Conservation (phyloP, 2,888 invertebrate species). For the Liodrosophila aerea region DNA sequence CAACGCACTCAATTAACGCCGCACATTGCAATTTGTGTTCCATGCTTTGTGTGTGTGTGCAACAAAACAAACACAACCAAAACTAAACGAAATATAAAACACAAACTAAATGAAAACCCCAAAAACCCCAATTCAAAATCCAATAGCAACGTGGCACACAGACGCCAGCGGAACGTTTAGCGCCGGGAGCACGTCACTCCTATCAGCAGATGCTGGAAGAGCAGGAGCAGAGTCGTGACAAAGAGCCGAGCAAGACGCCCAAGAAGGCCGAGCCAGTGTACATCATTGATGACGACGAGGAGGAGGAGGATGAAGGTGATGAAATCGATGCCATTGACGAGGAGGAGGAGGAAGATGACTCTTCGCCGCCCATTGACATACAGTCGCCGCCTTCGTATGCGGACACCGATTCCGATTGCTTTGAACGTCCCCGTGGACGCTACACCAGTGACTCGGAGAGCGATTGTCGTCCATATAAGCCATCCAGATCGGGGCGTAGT, state of each 20-base stretch:
- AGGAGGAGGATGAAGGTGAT: slow-evolving; percentile 54
- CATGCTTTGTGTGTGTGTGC: slow-evolving; percentile 56
- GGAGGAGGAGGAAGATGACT: slow-evolving; percentile 53
- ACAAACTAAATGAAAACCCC: slow-evolving; percentile 50
- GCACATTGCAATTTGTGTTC: slow-evolving; percentile 74
- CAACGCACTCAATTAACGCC: slow-evolving; percentile 62
- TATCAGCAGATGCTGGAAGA: slow-evolving; percentile 75
- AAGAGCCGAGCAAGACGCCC: slow-evolving; percentile 19
- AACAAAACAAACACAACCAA: slow-evolving; percentile 31
- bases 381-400: slow-evolving; percentile 65
- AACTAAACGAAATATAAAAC: slow-evolving; percentile 29
- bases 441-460: slow-evolving; percentile 81
- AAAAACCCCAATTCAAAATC: slow-evolving; percentile 54
- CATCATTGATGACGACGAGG: slow-evolving; percentile 75
- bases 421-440: slow-evolving; percentile 64
- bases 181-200: slow-evolving; percentile 62
- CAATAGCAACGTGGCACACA: slow-evolving; percentile 72
- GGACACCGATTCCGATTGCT: slow-evolving; percentile 77
- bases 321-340: slow-evolving; percentile 46
- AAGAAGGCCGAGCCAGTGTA: slow-evolving; percentile 76
- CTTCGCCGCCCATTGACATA: slow-evolving; percentile 57
- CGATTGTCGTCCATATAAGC: slow-evolving; percentile 68
- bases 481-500: slow-evolving; percentile 78
- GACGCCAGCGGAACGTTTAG: slow-evolving; percentile 58
- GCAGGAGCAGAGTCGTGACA: slow-evolving; percentile 43